Evolutionary conservation across 2,113 vertebrate species (phyloP).

Genomic region (Platanista minor): DNA sequence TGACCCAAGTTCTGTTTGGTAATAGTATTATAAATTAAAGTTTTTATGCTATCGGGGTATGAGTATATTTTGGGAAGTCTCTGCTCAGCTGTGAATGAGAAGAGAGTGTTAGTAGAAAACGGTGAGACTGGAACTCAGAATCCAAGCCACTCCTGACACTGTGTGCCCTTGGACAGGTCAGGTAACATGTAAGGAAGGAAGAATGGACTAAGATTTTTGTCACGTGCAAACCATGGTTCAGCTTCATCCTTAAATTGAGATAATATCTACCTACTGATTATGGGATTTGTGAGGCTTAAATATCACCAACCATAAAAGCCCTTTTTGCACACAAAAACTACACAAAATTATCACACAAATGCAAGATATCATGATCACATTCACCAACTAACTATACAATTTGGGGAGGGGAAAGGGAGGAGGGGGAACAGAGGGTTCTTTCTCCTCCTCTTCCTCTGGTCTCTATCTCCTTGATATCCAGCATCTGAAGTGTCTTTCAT

Average conservation of each 20-base stretch:
- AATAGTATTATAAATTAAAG: background rate
- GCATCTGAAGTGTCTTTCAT: background rate
- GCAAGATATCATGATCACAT: background rate
- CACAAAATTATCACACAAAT: background rate
- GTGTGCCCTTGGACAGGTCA: background rate
- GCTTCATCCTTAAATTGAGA: background rate
- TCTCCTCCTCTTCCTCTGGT: background rate
- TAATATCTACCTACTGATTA: background rate
- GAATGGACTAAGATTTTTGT: background rate
- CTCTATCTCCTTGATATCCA: background rate
- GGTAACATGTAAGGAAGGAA: background rate
- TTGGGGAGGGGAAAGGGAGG: background rate
- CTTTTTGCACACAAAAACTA: background rate
- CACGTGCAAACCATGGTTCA: background rate
- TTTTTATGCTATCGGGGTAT: background rate
- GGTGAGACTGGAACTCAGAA: background rate
- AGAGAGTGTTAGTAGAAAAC: background rate
- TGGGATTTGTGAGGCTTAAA: background rate
- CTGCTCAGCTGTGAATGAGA: background rate
- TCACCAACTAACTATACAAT: background rate
- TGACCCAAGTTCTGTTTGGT: no score
- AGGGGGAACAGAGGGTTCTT: background rate
- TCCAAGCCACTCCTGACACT: background rate
- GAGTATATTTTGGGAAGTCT: background rate
- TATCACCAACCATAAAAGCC: background rate